Evolutionary conservation across 2,888 invertebrate species (phyloP).

Genomic region (Apamea sordens): DNA sequence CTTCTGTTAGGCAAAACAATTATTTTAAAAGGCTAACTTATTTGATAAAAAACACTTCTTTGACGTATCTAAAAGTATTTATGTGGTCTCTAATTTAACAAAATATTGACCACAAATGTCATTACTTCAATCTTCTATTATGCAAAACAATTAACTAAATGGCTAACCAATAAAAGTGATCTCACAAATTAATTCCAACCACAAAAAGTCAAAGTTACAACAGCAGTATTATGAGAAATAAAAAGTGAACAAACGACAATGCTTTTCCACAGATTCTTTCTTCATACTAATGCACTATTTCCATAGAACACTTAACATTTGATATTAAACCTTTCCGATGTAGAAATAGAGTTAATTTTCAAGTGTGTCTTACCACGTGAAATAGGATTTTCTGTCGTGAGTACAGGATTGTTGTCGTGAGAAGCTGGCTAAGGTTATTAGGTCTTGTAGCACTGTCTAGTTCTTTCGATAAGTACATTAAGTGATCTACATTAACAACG

Average conservation of each 20-base stretch:
- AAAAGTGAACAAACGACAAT: constrained; percentile 49
- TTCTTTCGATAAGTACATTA: constrained; percentile 1
- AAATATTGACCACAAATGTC: background rate
- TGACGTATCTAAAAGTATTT: background rate
- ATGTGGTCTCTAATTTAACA: background rate
- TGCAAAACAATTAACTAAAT: constrained; percentile 6
- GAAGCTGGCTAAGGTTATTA: constrained; percentile 26
- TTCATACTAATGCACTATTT: constrained; percentile 15
- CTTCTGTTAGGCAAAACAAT: background rate
- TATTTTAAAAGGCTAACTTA: background rate
- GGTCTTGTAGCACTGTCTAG: constrained; percentile 13
- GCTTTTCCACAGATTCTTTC: constrained; percentile 42
- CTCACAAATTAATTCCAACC: constrained; percentile 31
- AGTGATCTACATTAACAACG: background rate
- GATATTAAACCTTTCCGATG: background rate
- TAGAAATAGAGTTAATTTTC: constrained; percentile 2
- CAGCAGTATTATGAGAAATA: constrained; percentile 40
- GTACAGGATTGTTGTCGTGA: constrained; percentile 28
- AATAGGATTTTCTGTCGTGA: constrained; percentile 17
- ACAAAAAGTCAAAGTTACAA: constrained; percentile 40
- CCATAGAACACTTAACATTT: background rate
- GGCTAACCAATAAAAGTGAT: constrained; percentile 27
- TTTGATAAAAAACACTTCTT: background rate
- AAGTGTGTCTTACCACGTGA: background rate
- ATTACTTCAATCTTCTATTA: background rate